Evolutionary conservation across 1,140 invertebrate genomes (phyloP).

Genomic region (Ceratina australensis): DNA sequence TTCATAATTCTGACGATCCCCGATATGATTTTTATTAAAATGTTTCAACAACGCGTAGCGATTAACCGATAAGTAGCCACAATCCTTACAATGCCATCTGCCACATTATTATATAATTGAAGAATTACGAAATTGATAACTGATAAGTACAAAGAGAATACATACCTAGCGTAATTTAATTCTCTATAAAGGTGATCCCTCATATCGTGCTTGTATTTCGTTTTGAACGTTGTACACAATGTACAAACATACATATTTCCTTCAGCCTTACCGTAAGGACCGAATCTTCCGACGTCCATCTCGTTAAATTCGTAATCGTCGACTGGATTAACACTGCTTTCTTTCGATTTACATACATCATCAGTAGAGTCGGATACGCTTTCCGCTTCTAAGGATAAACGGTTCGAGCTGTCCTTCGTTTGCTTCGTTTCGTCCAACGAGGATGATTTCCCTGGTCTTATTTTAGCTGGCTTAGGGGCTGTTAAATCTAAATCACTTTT

Average conservation of each 20-base stretch:
- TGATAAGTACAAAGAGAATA: neutral
- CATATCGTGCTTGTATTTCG: constrained; percentile 79
- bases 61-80: constrained; percentile 71
- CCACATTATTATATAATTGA: constrained; percentile 7
- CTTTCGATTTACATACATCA: constrained; percentile 32
- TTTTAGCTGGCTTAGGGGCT: constrained; percentile 61
- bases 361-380: neutral
- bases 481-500: constrained; percentile 64
- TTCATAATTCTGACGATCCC: constrained; percentile 53
- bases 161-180: constrained; percentile 79
- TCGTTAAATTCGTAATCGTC: constrained; percentile 44
- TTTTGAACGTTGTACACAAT: constrained; percentile 79
- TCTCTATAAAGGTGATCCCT: constrained; percentile 81
- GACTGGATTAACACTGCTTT: constrained; percentile 2
- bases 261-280: constrained; percentile 74
- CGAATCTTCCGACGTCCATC: constrained; percentile 60
- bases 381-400: constrained; percentile 40
- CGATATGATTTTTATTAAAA: constrained; percentile 66
- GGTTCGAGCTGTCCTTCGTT: constrained; percentile 60
- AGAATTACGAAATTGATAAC: neutral
- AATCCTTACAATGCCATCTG: constrained; percentile 71
- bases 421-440: constrained; percentile 55
- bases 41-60: constrained; percentile 69
- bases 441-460: constrained; percentile 54
- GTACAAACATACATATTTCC: constrained; percentile 78